These are phyloP conservation scores for Tenthredo amoena DNA, from an alignment of 2,888 invertebrate genomes.

Conservation along the genomic window DNA sequence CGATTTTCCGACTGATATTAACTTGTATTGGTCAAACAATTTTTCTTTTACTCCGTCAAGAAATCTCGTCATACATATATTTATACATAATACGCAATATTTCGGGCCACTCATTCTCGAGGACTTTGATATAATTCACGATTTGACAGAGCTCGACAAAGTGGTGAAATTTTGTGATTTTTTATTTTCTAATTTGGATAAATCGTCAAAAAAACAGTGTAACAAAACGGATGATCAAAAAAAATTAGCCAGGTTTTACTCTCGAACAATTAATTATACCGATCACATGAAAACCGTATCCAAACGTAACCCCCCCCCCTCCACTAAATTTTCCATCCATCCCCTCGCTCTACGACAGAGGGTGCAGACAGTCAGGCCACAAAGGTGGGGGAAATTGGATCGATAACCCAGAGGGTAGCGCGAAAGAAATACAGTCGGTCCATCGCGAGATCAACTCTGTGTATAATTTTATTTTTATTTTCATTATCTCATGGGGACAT, in stretches of 20 bases:
- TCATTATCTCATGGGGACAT: background rate
- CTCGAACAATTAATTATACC: slow-evolving; percentile 42
- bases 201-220: background rate
- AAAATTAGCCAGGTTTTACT: slow-evolving; percentile 30
- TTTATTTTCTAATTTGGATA: background rate
- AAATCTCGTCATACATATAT: background rate
- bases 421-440: slow-evolving; percentile 69
- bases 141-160: slow-evolving; percentile 44
- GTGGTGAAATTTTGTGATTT: background rate
- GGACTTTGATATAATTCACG: slow-evolving; percentile 31
- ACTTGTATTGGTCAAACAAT: background rate
- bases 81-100: background rate
- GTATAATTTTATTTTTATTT: background rate
- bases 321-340: slow-evolving; percentile 63
- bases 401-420: slow-evolving; percentile 70
- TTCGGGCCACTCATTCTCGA: background rate
- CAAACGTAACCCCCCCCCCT: slow-evolving; percentile 63
- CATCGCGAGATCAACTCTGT: slow-evolving; percentile 68
- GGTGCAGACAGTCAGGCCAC: slow-evolving; percentile 67
- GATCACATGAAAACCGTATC: slow-evolving; percentile 63
- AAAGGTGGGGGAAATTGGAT: slow-evolving; percentile 69
- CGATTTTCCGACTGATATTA: background rate
- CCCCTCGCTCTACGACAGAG: slow-evolving; percentile 54
- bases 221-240: background rate
- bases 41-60: background rate